Percentiles rank a stretch among this genome's conserved stretches.
Conservation (phyloP, 1,140 invertebrate species). For the Nasonia giraulti region DNA sequence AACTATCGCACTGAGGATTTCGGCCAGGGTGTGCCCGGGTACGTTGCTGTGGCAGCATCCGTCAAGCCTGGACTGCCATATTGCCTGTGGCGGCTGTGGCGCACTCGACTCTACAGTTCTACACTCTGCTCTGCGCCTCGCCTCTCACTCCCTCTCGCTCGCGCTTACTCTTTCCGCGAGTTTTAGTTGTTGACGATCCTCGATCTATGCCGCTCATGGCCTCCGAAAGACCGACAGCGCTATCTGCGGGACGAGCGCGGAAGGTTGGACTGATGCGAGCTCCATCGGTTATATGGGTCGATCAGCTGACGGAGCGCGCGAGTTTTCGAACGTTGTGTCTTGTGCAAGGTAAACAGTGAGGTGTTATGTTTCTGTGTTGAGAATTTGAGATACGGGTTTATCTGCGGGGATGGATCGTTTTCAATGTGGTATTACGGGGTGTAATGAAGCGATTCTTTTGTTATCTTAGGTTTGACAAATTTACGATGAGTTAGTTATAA, state of each 20-base stretch:
- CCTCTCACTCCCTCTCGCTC: background rate
- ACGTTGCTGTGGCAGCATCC: background rate
- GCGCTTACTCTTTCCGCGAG: background rate
- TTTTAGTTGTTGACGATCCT: background rate
- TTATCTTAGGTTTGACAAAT: too few relatives aligned
- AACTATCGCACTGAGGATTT: background rate
- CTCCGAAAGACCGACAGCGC: background rate
- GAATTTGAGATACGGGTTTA: too few relatives aligned
- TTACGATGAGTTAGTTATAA: too few relatives aligned
- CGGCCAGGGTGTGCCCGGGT: constrained; percentile 26
- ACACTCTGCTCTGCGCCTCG: background rate
- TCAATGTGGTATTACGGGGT: too few relatives aligned
- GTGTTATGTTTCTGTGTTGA: too few relatives aligned
- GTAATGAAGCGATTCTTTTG: too few relatives aligned
- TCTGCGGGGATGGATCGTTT: too few relatives aligned
- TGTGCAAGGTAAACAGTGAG: background rate
- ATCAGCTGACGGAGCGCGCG: background rate
- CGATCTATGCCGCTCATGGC: background rate
- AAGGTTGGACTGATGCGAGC: background rate
- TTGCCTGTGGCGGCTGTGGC: constrained; percentile 50
- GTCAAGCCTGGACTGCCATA: constrained; percentile 58
- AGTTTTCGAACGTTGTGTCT: background rate
- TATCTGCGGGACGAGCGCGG: background rate
- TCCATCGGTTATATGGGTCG: background rate
- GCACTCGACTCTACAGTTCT: background rate